Percentiles rank a stretch among this genome's conserved stretches.
Evolutionary conservation across 2,797 vertebrate genomes (phyloP).

Genomic region (Brachyrhaphis roseni): DNA sequence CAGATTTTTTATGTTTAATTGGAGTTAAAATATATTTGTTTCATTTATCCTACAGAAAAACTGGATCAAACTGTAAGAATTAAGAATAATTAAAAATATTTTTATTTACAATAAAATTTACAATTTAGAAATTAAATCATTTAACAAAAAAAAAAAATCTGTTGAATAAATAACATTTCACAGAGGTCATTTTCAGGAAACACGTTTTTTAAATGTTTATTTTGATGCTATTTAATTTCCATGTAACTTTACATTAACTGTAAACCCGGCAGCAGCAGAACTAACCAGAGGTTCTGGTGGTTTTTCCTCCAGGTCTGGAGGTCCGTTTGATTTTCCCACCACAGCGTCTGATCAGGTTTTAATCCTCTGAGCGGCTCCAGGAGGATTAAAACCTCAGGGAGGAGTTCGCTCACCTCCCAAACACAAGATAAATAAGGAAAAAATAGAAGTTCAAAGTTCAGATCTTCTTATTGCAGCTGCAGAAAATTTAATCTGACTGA

Average conservation of each 20-base stretch:
- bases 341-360: constrained; percentile 51
- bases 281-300: constrained; percentile 30
- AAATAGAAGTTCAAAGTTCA: constrained; percentile 11
- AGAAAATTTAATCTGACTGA: not conserved
- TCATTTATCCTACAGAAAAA: not conserved
- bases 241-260: too few species aligned
- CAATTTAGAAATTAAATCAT: not conserved
- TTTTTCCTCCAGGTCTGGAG: constrained; percentile 19
- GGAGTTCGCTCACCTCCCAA: constrained; percentile 51
- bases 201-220: not conserved
- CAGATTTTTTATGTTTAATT: not conserved
- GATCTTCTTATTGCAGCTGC: not conserved
- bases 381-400: constrained; percentile 33
- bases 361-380: constrained; percentile 52
- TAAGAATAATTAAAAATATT: not conserved
- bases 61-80: not conserved
- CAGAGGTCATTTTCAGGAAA: not conserved
- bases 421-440: constrained; percentile 11
- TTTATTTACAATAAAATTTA: not conserved
- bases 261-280: constrained; percentile 17
- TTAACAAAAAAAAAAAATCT: not conserved
- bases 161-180: not conserved
- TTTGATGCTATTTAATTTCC: not conserved
- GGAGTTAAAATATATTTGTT: not conserved
- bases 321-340: constrained; percentile 70